Evolutionary conservation across 2,888 invertebrate genomes (phyloP).

Genomic region (Plutella xylostella): DNA sequence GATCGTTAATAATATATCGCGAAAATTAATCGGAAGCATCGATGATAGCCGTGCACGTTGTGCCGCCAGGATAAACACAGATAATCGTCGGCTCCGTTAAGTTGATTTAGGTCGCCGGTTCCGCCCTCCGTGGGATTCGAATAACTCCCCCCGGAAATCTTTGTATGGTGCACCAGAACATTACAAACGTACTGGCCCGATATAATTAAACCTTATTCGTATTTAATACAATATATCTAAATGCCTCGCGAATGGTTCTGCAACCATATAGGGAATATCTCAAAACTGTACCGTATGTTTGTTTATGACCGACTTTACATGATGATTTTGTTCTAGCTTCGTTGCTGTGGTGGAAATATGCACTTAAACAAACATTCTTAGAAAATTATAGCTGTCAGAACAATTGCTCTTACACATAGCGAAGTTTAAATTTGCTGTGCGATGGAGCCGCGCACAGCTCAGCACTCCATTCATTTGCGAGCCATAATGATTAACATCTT

Average conservation of each 20-base stretch:
- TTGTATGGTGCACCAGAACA: neutral
- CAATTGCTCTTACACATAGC: too few species aligned
- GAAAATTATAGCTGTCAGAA: too few species aligned
- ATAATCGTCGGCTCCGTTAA: slow-evolving; percentile 41
- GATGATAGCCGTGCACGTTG: slow-evolving; percentile 42
- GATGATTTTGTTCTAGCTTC: too few species aligned
- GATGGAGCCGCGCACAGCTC: too few species aligned
- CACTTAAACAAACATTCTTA: too few species aligned
- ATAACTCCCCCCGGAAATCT: slow-evolving; percentile 8
- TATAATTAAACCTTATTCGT: neutral
- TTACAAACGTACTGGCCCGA: neutral
- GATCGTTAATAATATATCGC: slow-evolving; percentile 33
- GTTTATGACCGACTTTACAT: too few species aligned
- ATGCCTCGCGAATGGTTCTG: too few species aligned
- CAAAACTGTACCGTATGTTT: too few species aligned
- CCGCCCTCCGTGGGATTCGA: slow-evolving; percentile 24
- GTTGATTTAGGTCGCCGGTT: slow-evolving; percentile 40
- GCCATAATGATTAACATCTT: slow-evolving; percentile 19
- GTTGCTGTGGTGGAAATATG: too few species aligned
- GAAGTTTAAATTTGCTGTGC: too few species aligned
- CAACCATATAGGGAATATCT: too few species aligned
- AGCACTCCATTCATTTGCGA: slow-evolving; percentile 6
- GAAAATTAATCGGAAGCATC: slow-evolving; percentile 51
- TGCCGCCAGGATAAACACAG: slow-evolving; percentile 49
- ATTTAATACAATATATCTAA: too few species aligned